phyloP scores from a whole-genome alignment of 2,113 vertebrate genomes.

The Tichodroma muraria region DNA sequence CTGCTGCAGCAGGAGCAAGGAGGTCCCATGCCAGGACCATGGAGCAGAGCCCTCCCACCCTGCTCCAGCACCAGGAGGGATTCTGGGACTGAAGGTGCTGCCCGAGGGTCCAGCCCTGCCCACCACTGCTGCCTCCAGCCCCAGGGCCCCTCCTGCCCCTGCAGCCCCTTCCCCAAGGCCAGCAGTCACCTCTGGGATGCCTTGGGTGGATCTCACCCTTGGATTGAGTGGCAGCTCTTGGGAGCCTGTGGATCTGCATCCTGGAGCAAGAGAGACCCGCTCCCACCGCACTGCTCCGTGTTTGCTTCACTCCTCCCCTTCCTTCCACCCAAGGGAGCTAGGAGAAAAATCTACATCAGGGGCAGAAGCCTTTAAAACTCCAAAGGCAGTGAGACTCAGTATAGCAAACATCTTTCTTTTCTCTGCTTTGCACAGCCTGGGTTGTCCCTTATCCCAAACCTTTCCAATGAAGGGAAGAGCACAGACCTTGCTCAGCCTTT shows the following conservation, averaged over 20 bases:
- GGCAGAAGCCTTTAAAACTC: not conserved
- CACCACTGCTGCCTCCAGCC: not conserved
- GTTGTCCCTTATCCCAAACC: not conserved
- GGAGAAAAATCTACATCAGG: not conserved
- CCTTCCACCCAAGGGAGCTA: not conserved
- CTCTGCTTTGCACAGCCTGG: not conserved
- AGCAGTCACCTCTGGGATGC: not conserved
- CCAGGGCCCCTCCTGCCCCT: not conserved
- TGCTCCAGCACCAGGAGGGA: not conserved
- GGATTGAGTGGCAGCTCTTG: not conserved
- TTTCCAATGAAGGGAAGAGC: not conserved
- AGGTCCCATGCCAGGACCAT: accelerated
- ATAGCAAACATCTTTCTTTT: not conserved
- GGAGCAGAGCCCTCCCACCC: not conserved
- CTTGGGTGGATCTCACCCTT: not conserved
- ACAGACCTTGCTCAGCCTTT: not conserved
- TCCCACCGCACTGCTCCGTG: no score
- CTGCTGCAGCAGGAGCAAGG: not conserved
- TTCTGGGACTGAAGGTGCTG: not conserved
- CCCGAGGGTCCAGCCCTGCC: not conserved
- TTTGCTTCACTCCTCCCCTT: not conserved
- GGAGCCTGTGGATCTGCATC: not conserved
- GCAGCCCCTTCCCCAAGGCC: not conserved
- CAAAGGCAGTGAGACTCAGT: not conserved
- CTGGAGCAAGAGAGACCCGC: not conserved